phyloP scores from a whole-genome alignment of 2,888 invertebrate species.

The Tipula lateralis region DNA sequence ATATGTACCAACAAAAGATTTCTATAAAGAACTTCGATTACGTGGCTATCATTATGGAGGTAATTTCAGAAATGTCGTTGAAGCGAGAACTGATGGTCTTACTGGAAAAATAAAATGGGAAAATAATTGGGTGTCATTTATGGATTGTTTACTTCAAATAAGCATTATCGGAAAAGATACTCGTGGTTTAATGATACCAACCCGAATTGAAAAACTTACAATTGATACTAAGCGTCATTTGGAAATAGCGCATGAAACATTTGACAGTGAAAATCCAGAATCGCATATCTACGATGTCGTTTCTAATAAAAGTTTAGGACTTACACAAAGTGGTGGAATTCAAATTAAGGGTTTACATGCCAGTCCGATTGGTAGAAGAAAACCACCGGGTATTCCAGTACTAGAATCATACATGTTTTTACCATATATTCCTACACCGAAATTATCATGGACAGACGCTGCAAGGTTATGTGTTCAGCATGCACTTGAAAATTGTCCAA shows the following conservation, averaged over 20 bases:
- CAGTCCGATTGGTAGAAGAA: slow-evolving; percentile 64
- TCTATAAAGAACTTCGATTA: slow-evolving; percentile 65
- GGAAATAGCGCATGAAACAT: slow-evolving; percentile 35
- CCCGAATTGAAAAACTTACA: slow-evolving; percentile 64
- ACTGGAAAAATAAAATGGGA: slow-evolving; percentile 57
- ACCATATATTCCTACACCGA: slow-evolving; percentile 52
- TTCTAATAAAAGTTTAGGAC: slow-evolving; percentile 40
- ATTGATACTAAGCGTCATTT: slow-evolving; percentile 63
- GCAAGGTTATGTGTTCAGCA: slow-evolving; percentile 63
- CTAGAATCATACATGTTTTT: slow-evolving; percentile 72
- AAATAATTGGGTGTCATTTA: slow-evolving; percentile 81
- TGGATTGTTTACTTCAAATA: slow-evolving; percentile 86
- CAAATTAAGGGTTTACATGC: slow-evolving; percentile 73
- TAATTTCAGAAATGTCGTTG: slow-evolving; percentile 41
- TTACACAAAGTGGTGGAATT: slow-evolving; percentile 64
- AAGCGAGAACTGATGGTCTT: slow-evolving; percentile 44
- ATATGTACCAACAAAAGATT: slow-evolving; percentile 56
- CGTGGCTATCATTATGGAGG: slow-evolving; percentile 62
- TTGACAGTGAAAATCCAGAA: background rate
- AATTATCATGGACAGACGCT: slow-evolving; percentile 48
- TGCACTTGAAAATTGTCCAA: slow-evolving; percentile 64
- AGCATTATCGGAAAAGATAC: slow-evolving; percentile 65
- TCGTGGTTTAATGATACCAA: slow-evolving; percentile 68
- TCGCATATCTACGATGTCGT: slow-evolving; percentile 40
- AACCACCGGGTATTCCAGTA: slow-evolving; percentile 67